Base-by-base conservation (phyloP, 2,113 vertebrate genomes). In the Eolophus roseicapilla region DNA sequence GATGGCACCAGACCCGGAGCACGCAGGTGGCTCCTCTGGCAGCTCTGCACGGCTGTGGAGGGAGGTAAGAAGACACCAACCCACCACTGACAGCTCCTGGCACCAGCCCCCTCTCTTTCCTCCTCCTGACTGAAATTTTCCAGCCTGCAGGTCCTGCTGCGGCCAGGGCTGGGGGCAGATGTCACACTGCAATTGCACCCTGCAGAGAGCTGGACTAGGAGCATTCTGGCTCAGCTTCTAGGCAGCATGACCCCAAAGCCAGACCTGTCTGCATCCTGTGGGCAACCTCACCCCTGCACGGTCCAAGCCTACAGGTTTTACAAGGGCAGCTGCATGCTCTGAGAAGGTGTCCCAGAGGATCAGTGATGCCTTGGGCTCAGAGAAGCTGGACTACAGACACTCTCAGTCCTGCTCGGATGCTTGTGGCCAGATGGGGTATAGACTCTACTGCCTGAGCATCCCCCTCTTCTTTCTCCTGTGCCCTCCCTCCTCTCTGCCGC, bases 81-180 rank as follows among this genome's bases (percentile, higher is more conserved):
- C 49, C 39, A 52, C 19, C 0, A 0, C 70, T 2, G 2, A 17
- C n/a, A 76, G 79, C 24, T 85, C 49, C 71, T 74, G 85, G 63
- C 92, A 89, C 43, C 24, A 33, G 13, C 8, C n/a, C 19, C 37
- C n/a, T 41, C 47, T 59, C 29, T 52, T 73, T 88, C 79, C 57
- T 87, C 57, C 47, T 90, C 49, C 92, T 82, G 49, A 82, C 28
- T 14, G 33, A 93, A 80, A 76, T 63, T 77, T 95, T 93, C 92
- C 86, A 92, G 82, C 53, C 49, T 64, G 12, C 2, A 4, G 11
- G 18, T 57, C 52, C 43, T 0, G 0, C 50, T 60, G 62, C 0
- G 0, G 33, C 29, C 27, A 39, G 64, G 21, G 37, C 21, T 10
- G 10, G 41, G 52, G 41, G 16, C 74, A 88, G 39, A 68, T 14